phyloP scores from a whole-genome alignment of 2,888 invertebrate genomes.

The Hypolimnas misippus region DNA sequence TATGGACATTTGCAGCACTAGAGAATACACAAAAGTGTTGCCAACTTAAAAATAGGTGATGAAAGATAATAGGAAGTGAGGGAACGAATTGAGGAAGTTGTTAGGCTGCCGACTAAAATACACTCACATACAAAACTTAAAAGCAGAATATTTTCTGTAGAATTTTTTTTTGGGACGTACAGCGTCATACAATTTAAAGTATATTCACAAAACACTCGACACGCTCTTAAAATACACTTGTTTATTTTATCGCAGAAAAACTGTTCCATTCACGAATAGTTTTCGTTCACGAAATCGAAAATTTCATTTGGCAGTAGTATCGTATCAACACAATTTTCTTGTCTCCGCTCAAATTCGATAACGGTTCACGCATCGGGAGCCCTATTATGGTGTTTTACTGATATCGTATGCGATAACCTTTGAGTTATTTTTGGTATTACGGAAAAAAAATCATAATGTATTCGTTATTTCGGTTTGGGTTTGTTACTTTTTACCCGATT shows the following conservation, averaged over 20 bases:
- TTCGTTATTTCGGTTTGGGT: background rate
- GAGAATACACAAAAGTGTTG: too few relatives aligned
- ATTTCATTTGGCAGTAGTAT: conserved; percentile 53
- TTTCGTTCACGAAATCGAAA: conserved; percentile 44
- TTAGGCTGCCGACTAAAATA: too few relatives aligned
- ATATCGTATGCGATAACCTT: conserved; percentile 19
- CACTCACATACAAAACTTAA: too few relatives aligned
- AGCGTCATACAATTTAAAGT: too few relatives aligned
- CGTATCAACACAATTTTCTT: conserved; percentile 49
- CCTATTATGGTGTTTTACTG: conserved; percentile 22
- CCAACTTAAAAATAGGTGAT: too few relatives aligned
- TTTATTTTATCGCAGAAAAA: conserved; percentile 24
- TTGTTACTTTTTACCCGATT: background rate
- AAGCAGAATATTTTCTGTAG: too few relatives aligned
- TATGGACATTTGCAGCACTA: too few relatives aligned
- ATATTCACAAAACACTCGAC: background rate
- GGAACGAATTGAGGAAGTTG: too few relatives aligned
- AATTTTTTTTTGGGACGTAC: too few relatives aligned
- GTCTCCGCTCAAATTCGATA: conserved; percentile 53
- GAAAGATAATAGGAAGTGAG: too few relatives aligned
- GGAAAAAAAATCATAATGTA: background rate
- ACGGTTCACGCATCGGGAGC: conserved; percentile 51
- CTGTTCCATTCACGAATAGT: conserved; percentile 31
- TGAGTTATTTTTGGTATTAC: background rate
- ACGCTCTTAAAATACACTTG: conserved; percentile 5